Percentiles rank a stretch among this genome's conserved stretches.
These are phyloP conservation scores for Dendroctonus ponderosae DNA, from an alignment of 1,140 invertebrate genomes.

Conservation along the genomic window DNA sequence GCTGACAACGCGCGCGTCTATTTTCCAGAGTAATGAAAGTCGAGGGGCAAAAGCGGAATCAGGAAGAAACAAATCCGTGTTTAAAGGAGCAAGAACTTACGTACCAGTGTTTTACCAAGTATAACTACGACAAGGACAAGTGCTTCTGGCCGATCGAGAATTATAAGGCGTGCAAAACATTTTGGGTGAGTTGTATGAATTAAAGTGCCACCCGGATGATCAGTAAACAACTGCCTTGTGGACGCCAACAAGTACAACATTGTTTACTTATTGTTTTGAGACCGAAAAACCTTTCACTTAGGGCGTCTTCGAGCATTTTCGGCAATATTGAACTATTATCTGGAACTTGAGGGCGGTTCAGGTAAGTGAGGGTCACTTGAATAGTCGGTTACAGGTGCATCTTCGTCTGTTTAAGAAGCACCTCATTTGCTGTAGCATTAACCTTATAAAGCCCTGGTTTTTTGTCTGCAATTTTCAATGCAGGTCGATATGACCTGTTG, in stretches of 20 bases:
- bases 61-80: conserved; percentile 50
- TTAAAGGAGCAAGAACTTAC: conserved; percentile 60
- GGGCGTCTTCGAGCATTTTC: neutral
- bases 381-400: no score
- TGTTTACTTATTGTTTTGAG: neutral
- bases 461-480: no score
- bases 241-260: neutral
- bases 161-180: conserved; percentile 59
- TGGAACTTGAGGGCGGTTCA: neutral
- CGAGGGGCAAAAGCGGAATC: conserved; percentile 46
- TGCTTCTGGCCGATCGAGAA: conserved; percentile 63
- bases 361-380: no score
- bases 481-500: no score
- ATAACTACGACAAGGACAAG: conserved; percentile 60
- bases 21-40: neutral
- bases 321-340: conserved; percentile 3
- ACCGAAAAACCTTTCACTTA: neutral
- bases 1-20: no score
- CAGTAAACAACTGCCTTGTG: neutral
- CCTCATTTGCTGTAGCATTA: no score
- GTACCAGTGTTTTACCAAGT: conserved; percentile 59
- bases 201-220: neutral
- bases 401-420: no score
- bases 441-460: no score
- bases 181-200: conserved; percentile 47